Conservation (phyloP, 2,888 invertebrate genomes). For the Drosophila nr. medialis region DNA sequence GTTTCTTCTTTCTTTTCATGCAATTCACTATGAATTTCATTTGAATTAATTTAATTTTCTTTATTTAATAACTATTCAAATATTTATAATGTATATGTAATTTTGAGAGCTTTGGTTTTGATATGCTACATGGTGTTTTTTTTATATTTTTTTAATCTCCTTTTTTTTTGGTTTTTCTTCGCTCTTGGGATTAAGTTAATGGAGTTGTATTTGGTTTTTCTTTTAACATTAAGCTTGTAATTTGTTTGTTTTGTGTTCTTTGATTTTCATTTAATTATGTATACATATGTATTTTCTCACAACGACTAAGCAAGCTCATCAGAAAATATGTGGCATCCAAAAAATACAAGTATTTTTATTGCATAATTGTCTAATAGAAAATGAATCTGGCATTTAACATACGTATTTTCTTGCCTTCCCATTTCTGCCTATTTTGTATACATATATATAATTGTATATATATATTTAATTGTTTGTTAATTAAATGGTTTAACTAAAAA, state of each 20-base stretch:
- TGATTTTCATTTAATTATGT: constrained; percentile 29
- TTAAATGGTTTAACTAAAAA: constrained; percentile 45
- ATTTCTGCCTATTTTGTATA: not conserved
- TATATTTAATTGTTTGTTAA: constrained; percentile 26
- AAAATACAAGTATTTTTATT: constrained; percentile 57
- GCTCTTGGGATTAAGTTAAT: constrained; percentile 70
- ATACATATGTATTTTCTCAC: constrained; percentile 43
- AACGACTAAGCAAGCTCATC: constrained; percentile 81
- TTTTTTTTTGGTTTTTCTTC: constrained; percentile 22
- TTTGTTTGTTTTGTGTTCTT: constrained; percentile 35
- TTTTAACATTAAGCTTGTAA: constrained; percentile 73
- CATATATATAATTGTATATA: not conserved
- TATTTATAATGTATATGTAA: constrained; percentile 72
- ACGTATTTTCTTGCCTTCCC: constrained; percentile 1
- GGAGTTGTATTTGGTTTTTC: constrained; percentile 38
- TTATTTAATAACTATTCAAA: constrained; percentile 67
- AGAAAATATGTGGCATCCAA: constrained; percentile 67
- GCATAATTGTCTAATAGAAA: constrained; percentile 53
- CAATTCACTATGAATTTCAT: constrained; percentile 70
- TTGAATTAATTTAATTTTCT: constrained; percentile 29
- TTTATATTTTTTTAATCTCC: not conserved
- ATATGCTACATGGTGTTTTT: constrained; percentile 71
- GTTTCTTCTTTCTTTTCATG: constrained; percentile 36
- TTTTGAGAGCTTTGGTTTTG: constrained; percentile 74
- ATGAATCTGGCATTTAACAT: constrained; percentile 28